Evolutionary conservation across 2,888 invertebrate genomes (phyloP).

Genomic region (Synergus gifuensis): DNA sequence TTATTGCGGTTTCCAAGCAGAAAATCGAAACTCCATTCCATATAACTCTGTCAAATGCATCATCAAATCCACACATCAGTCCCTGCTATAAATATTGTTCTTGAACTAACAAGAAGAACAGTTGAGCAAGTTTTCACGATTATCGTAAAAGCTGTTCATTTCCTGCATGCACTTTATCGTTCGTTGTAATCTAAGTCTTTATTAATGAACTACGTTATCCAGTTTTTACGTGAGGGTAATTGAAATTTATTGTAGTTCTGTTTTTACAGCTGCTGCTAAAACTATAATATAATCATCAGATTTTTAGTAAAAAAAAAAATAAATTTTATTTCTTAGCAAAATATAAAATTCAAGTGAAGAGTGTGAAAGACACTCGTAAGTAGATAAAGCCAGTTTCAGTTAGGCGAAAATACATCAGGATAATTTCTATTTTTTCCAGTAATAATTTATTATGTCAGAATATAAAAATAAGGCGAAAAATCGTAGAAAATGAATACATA

Average conservation of each 20-base stretch:
- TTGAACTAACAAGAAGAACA: neutral
- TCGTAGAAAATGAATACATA: neutral
- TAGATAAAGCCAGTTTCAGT: too few relatives aligned
- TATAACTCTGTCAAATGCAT: neutral
- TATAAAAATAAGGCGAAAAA: neutral
- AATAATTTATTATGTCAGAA: neutral
- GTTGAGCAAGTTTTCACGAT: neutral
- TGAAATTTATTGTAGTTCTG: neutral
- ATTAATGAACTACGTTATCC: neutral
- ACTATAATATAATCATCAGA: neutral
- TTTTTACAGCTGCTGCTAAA: neutral
- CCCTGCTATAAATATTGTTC: neutral
- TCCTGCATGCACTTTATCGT: neutral
- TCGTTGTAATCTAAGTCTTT: neutral
- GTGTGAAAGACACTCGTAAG: too few relatives aligned
- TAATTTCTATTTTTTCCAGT: too few relatives aligned
- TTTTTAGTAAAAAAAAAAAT: neutral
- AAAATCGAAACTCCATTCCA: neutral
- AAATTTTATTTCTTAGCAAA: too few relatives aligned
- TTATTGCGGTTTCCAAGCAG: conserved; percentile 56
- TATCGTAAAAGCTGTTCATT: neutral
- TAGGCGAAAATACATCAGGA: too few relatives aligned
- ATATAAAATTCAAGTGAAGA: too few relatives aligned
- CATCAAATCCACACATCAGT: neutral
- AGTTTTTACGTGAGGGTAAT: neutral